Conservation (phyloP, 2,113 vertebrate species). For the Tichodroma muraria region DNA sequence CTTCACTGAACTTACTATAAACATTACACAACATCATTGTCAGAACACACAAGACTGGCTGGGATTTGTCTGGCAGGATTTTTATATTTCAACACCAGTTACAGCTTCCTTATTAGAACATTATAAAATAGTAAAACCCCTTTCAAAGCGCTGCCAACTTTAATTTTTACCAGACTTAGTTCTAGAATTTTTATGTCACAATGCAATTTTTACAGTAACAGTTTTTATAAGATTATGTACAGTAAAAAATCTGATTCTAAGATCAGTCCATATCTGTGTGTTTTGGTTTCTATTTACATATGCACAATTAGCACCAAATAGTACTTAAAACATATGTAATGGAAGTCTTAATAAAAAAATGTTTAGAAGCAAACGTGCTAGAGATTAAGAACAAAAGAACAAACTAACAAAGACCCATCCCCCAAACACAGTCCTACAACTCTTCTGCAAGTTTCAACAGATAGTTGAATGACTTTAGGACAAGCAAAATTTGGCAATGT, state of each 20-base stretch:
- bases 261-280: neutral
- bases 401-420: neutral
- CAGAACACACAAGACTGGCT: neutral
- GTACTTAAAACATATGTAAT: neutral
- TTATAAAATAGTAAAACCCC: neutral
- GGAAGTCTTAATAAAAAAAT: neutral
- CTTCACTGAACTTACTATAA: neutral
- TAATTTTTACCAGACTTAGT: neutral
- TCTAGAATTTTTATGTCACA: neutral
- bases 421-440: neutral
- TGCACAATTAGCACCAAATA: neutral
- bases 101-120: neutral
- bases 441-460: neutral
- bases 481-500: neutral
- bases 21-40: neutral
- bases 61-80: neutral
- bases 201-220: neutral
- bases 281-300: neutral
- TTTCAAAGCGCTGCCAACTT: neutral
- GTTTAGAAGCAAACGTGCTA: accelerated
- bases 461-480: neutral
- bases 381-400: neutral
- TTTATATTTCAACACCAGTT: neutral
- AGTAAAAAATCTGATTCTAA: neutral
- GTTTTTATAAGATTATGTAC: neutral